phyloP scores from a whole-genome alignment of 2,797 vertebrate genomes.

The Sebastes steindachneri region DNA sequence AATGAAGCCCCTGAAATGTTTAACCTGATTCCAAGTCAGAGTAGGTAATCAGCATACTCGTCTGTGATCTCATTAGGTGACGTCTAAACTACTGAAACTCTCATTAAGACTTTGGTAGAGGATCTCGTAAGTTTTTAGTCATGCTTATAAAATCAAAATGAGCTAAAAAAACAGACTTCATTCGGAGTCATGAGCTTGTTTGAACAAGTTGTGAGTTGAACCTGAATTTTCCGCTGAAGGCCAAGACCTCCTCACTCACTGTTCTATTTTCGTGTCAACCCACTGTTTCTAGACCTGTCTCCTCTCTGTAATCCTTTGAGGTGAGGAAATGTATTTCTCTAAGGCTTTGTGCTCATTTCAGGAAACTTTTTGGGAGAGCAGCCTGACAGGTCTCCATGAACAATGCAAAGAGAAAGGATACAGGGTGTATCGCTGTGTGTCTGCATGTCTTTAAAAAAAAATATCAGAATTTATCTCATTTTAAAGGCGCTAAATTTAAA shows the following conservation, averaged over 20 bases:
- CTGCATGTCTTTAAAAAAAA: neutral
- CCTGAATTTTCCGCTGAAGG: neutral
- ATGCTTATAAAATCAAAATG: too few species aligned
- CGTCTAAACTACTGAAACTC: constrained; percentile 4
- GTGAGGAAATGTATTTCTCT: neutral
- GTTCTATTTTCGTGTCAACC: neutral
- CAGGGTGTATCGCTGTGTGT: neutral
- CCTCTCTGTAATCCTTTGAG: neutral
- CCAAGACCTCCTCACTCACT: neutral
- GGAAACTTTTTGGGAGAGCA: neutral
- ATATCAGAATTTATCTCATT: neutral
- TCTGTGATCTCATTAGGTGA: constrained; percentile 7
- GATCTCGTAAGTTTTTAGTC: neutral
- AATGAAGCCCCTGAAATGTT: neutral
- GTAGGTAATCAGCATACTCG: neutral
- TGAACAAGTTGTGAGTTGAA: neutral
- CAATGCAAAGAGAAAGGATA: neutral
- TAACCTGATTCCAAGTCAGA: constrained; percentile 8
- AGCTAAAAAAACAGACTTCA: neutral
- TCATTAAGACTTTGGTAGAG: neutral
- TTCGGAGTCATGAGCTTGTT: constrained; percentile 10
- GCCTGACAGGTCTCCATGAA: neutral
- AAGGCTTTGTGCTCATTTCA: constrained; percentile 8
- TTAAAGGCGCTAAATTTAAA: neutral
- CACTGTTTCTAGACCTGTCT: neutral